Percentiles rank a stretch among this genome's conserved stretches.
Evolutionary conservation across 2,888 invertebrate genomes (phyloP).

Genomic region (Polydrusus cervinus): DNA sequence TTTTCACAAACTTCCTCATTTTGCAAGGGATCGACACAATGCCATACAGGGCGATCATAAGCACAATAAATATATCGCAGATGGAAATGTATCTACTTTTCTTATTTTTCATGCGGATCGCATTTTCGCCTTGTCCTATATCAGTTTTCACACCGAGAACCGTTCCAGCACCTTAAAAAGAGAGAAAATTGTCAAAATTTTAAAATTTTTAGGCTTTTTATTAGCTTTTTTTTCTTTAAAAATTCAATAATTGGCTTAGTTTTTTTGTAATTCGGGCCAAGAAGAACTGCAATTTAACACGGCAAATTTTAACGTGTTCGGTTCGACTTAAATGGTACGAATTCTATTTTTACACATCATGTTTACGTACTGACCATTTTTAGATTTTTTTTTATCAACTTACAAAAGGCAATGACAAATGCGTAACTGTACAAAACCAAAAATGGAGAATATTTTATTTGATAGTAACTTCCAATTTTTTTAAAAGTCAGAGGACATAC

Average conservation of each 20-base stretch:
- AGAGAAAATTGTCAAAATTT: no score
- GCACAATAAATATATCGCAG: conserved; percentile 59
- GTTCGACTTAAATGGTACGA: no score
- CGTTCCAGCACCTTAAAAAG: conserved; percentile 55
- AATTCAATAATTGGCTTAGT: no score
- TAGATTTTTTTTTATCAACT: no score
- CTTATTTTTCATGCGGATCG: conserved; percentile 57
- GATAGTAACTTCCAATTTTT: conserved; percentile 54
- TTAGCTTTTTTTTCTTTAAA: no score
- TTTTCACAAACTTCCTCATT: conserved; percentile 57
- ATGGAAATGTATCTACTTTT: conserved; percentile 59
- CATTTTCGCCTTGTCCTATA: conserved; percentile 57
- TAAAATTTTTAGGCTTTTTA: no score
- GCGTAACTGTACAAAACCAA: conserved; percentile 59
- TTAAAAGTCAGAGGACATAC: conserved; percentile 58
- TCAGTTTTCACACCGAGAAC: conserved; percentile 57
- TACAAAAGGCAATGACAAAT: conserved; percentile 57
- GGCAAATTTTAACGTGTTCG: no score
- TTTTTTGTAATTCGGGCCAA: no score
- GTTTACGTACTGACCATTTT: no score
- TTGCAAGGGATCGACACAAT: conserved; percentile 57
- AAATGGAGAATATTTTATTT: conserved; percentile 55
- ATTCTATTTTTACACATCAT: no score
- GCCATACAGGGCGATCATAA: conserved; percentile 57
- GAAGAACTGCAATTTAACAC: no score